Base-by-base conservation (phyloP, 1,140 invertebrate species). In the Latrodectus geometricus region DNA sequence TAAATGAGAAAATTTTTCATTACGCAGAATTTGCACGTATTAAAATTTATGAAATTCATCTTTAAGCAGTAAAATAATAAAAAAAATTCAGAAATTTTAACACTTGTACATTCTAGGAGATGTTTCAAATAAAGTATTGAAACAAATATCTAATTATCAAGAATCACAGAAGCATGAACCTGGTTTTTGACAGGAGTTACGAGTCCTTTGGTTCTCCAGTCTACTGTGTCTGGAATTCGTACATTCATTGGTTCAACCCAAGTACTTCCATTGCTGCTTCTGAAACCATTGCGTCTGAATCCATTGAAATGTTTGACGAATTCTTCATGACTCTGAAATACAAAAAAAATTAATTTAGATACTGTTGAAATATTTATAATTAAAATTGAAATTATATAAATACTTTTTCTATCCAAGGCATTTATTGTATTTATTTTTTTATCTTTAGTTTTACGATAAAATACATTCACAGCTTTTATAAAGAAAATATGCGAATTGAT, bases 151-250 rank as follows among this genome's bases (percentile, higher is more conserved):
- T 5, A 35, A 35, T 35, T 35, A 35, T 35, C 35, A 35, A 3
- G 35, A 3, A 35, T 35, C 35, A 35, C 96, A n/a, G n/a, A n/a
- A n/a, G n/a, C n/a, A 83, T 96, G 93, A 98, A 81, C 89, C 86
- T 89, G 97, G 93, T 99, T 95, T 92, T 99, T 99, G 69, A 99
- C 93, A 2, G 92, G 93, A 48, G 97, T 89, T 15, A 89, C 89
- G 88, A 95, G 96, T 66, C 97, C 97, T 87, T 95, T 91, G 72
- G 93, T 89, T 89, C 95, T 94, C 98, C 98, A 99, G 91, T 99
- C 97, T 84, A 98, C 94, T 17, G 91, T 87, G 20, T 92, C 91
- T 17, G 96, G 96, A 61, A 97, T 65, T 81, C 92, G 90, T 54
- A 96, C 93, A 91, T 96, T 93, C n/a, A 94, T 94, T n/a, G 96